Evolutionary conservation across 2,113 vertebrate genomes (phyloP).

Genomic region (Arenaria interpres): DNA sequence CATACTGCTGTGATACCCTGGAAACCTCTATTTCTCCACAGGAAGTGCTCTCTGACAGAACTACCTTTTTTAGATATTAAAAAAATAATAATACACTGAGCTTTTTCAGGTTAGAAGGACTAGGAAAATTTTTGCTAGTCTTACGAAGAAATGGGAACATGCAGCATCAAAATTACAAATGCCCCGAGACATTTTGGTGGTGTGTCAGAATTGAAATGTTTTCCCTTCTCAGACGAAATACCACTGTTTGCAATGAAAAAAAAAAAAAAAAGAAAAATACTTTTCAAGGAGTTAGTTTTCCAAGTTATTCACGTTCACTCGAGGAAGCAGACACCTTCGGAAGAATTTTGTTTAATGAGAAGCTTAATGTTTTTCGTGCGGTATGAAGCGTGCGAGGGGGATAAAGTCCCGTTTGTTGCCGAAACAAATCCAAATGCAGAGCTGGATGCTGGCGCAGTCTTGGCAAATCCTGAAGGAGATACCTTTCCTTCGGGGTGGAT

Average conservation of each 20-base stretch:
- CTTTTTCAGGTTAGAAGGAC: background rate
- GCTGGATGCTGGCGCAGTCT: background rate
- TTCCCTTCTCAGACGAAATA: background rate
- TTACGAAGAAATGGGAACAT: background rate
- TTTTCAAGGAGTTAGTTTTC: background rate
- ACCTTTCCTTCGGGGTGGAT: background rate
- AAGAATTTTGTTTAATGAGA: background rate
- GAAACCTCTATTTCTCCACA: background rate
- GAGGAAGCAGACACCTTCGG: background rate
- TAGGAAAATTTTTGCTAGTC: background rate
- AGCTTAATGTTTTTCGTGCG: background rate
- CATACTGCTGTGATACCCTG: background rate
- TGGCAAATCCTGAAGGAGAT: background rate
- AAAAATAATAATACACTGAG: background rate
- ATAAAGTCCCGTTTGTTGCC: background rate
- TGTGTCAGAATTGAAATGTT: background rate
- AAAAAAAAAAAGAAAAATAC: no score
- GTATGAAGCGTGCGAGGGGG: background rate
- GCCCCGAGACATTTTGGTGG: background rate
- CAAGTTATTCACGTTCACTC: background rate
- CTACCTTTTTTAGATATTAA: background rate
- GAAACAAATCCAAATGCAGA: background rate
- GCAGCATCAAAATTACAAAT: background rate
- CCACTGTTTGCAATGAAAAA: background rate
- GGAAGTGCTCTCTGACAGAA: background rate